A percentile compares a stretch with the other conserved stretches of the same genome.
Conservation (phyloP, 2,113 vertebrate genomes). For the Ameiurus melas region DNA sequence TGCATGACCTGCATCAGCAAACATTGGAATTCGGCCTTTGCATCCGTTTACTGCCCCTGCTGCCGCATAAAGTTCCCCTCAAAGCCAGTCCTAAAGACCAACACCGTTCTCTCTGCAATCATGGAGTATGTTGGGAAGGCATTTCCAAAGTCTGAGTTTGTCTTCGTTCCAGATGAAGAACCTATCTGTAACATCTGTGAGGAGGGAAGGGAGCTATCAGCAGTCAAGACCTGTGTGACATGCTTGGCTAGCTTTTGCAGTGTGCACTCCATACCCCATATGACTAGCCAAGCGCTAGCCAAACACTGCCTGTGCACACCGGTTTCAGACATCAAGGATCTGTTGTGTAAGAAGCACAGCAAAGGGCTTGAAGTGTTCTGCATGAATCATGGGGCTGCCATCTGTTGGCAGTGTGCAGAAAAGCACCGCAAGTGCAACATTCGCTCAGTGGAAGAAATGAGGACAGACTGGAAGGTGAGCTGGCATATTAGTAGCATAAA, state of each 20-base stretch:
- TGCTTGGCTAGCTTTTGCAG: conserved; percentile 44
- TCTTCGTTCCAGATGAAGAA: background rate
- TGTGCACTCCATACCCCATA: conserved; percentile 33
- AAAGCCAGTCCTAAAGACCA: conserved; percentile 59
- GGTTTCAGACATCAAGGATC: background rate
- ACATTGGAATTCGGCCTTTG: conserved; percentile 48
- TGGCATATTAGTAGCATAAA: background rate
- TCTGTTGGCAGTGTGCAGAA: conserved; percentile 33
- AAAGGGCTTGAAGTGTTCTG: conserved; percentile 26
- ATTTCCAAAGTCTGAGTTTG: background rate
- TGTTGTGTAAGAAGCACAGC: conserved; percentile 21
- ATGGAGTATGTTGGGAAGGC: conserved; percentile 54
- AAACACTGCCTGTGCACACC: conserved; percentile 34
- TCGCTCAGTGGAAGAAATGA: conserved; percentile 4
- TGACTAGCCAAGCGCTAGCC: conserved; percentile 21
- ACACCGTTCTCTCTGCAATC: conserved; percentile 61
- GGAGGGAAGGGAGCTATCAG: conserved; percentile 23
- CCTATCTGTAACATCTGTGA: background rate
- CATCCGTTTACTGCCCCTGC: conserved; percentile 59
- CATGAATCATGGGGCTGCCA: background rate
- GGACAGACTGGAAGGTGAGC: conserved; percentile 27
- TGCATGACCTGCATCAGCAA: conserved; percentile 68
- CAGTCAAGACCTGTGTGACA: conserved; percentile 35
- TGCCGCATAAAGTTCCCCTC: conserved; percentile 60
- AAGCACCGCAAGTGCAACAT: conserved; percentile 21